A percentile compares a stretch with the other conserved stretches of the same genome.
Conservation (phyloP, 2,888 invertebrate species). For the Gastracanthus pulcherrimus region DNA sequence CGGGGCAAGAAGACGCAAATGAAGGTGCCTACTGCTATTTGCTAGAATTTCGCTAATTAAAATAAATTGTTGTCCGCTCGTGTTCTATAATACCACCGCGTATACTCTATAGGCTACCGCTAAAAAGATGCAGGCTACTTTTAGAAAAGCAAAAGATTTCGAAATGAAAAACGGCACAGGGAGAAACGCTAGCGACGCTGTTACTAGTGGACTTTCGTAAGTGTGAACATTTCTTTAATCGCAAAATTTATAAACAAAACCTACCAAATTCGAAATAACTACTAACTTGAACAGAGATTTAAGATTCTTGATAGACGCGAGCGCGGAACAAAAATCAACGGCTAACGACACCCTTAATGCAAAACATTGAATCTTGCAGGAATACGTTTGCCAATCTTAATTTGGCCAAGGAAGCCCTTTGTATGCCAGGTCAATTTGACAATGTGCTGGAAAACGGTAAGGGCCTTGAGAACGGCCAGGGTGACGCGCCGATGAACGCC, state of each 20-base stretch:
- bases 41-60: conserved; percentile 50
- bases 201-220: conserved; percentile 72
- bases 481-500: conserved; percentile 68
- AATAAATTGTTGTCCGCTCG: conserved; percentile 45
- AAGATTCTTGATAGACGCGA: conserved; percentile 16
- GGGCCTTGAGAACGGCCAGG: conserved; percentile 70
- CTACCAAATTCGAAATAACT: background rate
- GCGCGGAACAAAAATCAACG: background rate
- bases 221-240: conserved; percentile 54
- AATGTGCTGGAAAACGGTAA: conserved; percentile 71
- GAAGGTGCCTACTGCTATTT: conserved; percentile 69
- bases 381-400: conserved; percentile 64
- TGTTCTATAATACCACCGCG: conserved; percentile 47
- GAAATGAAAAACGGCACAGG: conserved; percentile 71
- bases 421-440: conserved; percentile 71
- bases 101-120: conserved; percentile 69
- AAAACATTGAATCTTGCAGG: conserved; percentile 60
- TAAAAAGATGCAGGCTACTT: conserved; percentile 72
- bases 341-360: conserved; percentile 18
- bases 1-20: conserved; percentile 75
- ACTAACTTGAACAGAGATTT: background rate
- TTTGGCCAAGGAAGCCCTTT: conserved; percentile 66
- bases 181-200: conserved; percentile 71
- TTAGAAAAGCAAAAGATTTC: conserved; percentile 72
- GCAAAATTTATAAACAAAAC: conserved; percentile 21